These are phyloP conservation scores for Mus minutoides DNA, from an alignment of 2,797 vertebrate genomes.

Conservation along the genomic window DNA sequence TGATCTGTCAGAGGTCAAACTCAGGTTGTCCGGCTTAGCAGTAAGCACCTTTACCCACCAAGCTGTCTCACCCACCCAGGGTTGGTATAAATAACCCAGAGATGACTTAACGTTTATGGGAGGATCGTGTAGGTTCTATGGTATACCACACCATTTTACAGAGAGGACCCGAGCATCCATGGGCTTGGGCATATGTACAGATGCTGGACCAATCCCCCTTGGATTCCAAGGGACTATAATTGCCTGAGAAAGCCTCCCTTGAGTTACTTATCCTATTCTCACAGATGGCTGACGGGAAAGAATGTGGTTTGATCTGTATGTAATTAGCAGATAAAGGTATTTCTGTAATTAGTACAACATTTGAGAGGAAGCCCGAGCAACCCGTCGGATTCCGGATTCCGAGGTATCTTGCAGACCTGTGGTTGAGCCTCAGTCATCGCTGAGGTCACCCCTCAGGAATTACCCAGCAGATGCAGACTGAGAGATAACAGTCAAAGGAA, in stretches of 20 bases:
- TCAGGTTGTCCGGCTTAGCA: background rate
- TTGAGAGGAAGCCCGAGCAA: background rate
- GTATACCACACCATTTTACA: background rate
- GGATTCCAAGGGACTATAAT: background rate
- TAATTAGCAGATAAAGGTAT: background rate
- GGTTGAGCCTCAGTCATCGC: background rate
- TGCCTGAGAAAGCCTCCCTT: background rate
- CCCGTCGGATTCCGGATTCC: background rate
- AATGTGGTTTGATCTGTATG: background rate
- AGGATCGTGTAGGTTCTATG: background rate
- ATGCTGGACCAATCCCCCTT: background rate
- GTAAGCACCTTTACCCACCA: background rate
- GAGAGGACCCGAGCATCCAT: background rate
- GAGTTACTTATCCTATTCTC: background rate
- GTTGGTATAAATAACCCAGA: background rate
- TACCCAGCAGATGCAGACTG: background rate
- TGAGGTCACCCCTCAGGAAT: conserved; percentile 1
- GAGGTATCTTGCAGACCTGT: background rate
- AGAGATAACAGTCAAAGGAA: background rate
- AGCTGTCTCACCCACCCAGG: background rate
- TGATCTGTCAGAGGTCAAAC: background rate
- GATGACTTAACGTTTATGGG: background rate
- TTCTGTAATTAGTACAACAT: background rate
- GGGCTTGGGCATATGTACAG: background rate
- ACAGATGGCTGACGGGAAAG: background rate